Evolutionary conservation across 2,888 invertebrate species (phyloP), one percentile per base, ranked within the genome.

Genomic region (Nomada goodeniana): DNA sequence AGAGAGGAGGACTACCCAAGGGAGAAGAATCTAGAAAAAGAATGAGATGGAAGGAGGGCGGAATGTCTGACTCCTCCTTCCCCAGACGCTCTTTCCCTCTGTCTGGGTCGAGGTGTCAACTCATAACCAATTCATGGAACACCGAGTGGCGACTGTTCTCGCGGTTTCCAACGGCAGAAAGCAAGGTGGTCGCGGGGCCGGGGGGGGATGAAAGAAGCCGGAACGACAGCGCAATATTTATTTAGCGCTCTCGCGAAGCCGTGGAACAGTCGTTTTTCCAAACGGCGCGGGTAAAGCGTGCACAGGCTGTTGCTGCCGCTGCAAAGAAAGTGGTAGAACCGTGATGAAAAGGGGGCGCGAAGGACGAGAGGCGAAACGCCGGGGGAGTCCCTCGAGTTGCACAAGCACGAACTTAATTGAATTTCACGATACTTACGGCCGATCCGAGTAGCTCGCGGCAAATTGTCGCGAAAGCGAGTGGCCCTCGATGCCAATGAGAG

Each of bases 41-140:
- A 64, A 61, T 44, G 42, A 47, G 55, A 20, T 26, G 61, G 5
- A 20, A 59, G 70, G 47, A 72, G 76, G 72, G 36, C 18, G 60
- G 57, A 74, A 73, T 71, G 59, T 73, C 64, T 69, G 71, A 47
- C 61, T 50, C 61, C 78, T 65, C 11, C 47, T 71, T 23, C n/a
- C 53, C 53, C n/a, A 10, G 53, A n/a, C 53, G 5, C 53, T 53
- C n/a, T 53, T n/a, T 53, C 23, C 36, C 55, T 53, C 59, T 59
- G 61, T 59, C 65, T 64, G 68, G 71, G 72, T 61, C 53, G 76
- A 84, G 76, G 77, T 72, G 78, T 86, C 76, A 71, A 72, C 76
- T 88, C 78, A 82, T 89, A 89, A 85, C 80, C 76, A 87, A 88
- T 88, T 88, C 87, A 88, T 85, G 83, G 82, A 84, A 88, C 80